phyloP scores from a whole-genome alignment of 2,888 invertebrate genomes.

The Asteroscopus sphinx region DNA sequence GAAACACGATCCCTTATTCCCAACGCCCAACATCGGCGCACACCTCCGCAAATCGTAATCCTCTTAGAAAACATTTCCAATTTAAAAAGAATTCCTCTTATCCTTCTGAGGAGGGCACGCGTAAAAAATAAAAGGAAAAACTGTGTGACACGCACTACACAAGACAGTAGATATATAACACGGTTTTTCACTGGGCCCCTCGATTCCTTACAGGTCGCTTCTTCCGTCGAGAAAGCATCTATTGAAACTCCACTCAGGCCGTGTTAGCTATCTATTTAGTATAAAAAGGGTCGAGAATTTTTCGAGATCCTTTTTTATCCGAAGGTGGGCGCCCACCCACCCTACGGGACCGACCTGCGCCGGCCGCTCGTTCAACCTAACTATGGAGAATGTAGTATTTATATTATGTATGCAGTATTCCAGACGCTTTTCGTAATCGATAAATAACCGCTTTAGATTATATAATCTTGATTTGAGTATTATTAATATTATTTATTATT shows the following conservation, averaged over 20 bases:
- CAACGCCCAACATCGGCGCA: constrained; percentile 75
- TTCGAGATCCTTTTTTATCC: constrained; percentile 88
- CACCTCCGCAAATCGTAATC: constrained; percentile 89
- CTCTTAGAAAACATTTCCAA: constrained; percentile 90
- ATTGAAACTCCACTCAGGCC: constrained; percentile 90
- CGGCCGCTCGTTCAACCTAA: constrained; percentile 44
- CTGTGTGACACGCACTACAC: constrained; percentile 81
- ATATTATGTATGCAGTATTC: constrained; percentile 54
- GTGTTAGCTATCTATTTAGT: constrained; percentile 90
- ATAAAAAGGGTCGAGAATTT: constrained; percentile 89
- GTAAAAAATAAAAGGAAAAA: constrained; percentile 89
- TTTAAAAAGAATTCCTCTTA: constrained; percentile 90
- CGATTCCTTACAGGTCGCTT: constrained; percentile 89
- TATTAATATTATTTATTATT: not conserved
- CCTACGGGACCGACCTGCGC: constrained; percentile 59
- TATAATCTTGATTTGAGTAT: not conserved
- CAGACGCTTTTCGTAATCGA: constrained; percentile 46
- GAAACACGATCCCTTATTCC: constrained; percentile 81
- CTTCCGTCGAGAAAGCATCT: constrained; percentile 88
- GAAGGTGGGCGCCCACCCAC: constrained; percentile 74
- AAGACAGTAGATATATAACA: constrained; percentile 71
- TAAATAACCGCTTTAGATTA: constrained; percentile 21
- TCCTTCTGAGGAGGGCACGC: constrained; percentile 86
- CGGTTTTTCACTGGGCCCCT: constrained; percentile 79
- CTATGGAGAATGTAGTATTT: constrained; percentile 41